A percentile compares a stretch with the other conserved stretches of the same genome.
These are phyloP conservation scores for Drosophila putrida DNA, from an alignment of 2,888 invertebrate genomes.

Conservation along the genomic window DNA sequence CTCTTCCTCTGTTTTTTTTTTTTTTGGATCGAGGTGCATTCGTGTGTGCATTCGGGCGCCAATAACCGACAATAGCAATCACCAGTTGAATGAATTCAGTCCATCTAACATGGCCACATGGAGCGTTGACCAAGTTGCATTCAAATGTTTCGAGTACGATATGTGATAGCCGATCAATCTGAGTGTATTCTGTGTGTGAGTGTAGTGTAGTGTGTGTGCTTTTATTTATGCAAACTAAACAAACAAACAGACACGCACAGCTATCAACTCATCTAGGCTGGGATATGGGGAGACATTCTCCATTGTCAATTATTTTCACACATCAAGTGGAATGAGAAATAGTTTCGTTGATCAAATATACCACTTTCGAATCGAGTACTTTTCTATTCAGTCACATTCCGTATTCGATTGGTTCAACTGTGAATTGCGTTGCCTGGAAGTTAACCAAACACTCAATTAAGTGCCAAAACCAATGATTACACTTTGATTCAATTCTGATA, in stretches of 20 bases:
- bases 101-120: constrained; percentile 9
- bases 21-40: constrained; percentile 26
- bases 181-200: constrained; percentile 26
- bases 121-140: constrained; percentile 29
- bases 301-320: constrained; percentile 44
- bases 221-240: constrained; percentile 72
- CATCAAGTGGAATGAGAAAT: constrained; percentile 12
- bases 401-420: constrained; percentile 2
- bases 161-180: constrained; percentile 61
- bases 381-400: constrained; percentile 8
- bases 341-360: constrained; percentile 32
- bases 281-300: constrained; percentile 12
- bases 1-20: not conserved
- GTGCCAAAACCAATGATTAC: not conserved
- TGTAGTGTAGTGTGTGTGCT: constrained; percentile 15
- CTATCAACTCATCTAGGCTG: constrained; percentile 10
- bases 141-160: constrained; percentile 38
- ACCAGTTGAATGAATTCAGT: constrained; percentile 67
- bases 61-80: constrained; percentile 62
- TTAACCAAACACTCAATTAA: constrained; percentile 14
- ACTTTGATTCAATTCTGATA: constrained; percentile 4
- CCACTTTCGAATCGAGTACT: constrained; percentile 9
- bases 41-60: constrained; percentile 49
- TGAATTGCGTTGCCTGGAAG: not conserved
- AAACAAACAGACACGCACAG: constrained; percentile 56